A percentile compares a stretch with the other conserved stretches of the same genome.
phyloP scores from a whole-genome alignment of 2,113 vertebrate species.

The Nymphicus hollandicus region DNA sequence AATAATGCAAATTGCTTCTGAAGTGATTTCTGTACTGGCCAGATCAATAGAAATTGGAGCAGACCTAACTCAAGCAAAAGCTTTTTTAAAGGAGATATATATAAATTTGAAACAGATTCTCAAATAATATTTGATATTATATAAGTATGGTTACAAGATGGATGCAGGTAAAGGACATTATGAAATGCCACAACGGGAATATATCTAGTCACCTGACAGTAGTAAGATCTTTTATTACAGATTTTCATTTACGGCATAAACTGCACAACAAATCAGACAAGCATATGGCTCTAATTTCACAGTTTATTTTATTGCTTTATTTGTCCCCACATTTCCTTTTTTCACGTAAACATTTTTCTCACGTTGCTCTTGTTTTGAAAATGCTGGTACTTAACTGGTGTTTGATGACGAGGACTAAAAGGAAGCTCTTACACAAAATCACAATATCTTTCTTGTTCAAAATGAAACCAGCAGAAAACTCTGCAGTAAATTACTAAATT shows the following conservation, averaged over 20 bases:
- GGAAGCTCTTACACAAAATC: not conserved
- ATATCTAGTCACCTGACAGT: not conserved
- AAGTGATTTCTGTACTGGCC: not conserved
- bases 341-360: not conserved
- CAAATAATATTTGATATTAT: not conserved
- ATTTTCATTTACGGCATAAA: not conserved
- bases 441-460: not conserved
- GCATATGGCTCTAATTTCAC: not conserved
- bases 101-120: not conserved
- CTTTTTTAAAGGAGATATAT: not conserved
- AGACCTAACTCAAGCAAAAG: not conserved
- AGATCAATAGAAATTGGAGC: not conserved
- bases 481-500: not conserved
- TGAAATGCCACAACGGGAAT: not conserved
- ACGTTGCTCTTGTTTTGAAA: not conserved
- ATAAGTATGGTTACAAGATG: not conserved
- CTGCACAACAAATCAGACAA: not conserved
- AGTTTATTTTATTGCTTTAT: not conserved
- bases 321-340: not conserved
- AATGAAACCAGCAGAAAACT: not conserved
- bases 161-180: not conserved
- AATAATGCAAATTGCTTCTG: not conserved
- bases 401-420: not conserved
- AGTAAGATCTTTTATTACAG: not conserved
- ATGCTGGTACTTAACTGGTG: not conserved